Evolutionary conservation across 2,888 invertebrate species (phyloP), one percentile per base, ranked within the genome.

Genomic region (Auanema freiburgensis): DNA sequence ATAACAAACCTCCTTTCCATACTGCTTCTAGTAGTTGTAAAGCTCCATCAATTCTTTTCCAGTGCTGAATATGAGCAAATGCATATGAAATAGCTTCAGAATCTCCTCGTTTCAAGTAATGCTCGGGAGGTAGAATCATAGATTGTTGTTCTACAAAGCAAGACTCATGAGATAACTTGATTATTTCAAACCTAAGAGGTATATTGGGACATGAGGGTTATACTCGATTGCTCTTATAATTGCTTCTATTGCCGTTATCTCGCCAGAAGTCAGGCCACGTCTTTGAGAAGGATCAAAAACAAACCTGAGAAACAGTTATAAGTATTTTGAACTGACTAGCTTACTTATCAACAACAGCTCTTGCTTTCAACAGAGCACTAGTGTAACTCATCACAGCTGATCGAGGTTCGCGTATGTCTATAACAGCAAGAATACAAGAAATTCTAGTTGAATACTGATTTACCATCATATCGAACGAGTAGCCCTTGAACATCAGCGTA

Each of bases 1-100:
- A 57, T 18, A 21, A n/a, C n/a, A n/a, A 52, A 87, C 87, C 92
- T 63, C 92, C 93, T 85, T 93, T 92, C 93, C 93, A 93, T 11
- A 93, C 92, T 84, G 91, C 91, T 80, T 91, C 91, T 66, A 97
- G 87, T 67, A 95, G 87, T 85, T 92, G 91, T 52, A 96, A 87
- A 23, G 95, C 95, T n/a, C 93, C 93, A 77, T 93, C 93, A 71
- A 95, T 91, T 77, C 91, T 89, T 85, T 93, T 94, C 97, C 97
- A 97, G 87, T 97, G 96, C 62, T 90, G 89, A 67, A 97, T 87
- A 86, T 97, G 96, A 85, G 91, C 93, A 87, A 97, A 97, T 12
- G 94, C 90, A 86, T 97, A 97, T 0, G 95, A 93, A 64, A 97
- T 88, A 1, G 96, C 96, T 87, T 97, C 97, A 64, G 93, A 93